Percentiles rank a stretch among this genome's conserved stretches.
phyloP scores from a whole-genome alignment of 1,140 invertebrate species.

The Bicyclus anynana region DNA sequence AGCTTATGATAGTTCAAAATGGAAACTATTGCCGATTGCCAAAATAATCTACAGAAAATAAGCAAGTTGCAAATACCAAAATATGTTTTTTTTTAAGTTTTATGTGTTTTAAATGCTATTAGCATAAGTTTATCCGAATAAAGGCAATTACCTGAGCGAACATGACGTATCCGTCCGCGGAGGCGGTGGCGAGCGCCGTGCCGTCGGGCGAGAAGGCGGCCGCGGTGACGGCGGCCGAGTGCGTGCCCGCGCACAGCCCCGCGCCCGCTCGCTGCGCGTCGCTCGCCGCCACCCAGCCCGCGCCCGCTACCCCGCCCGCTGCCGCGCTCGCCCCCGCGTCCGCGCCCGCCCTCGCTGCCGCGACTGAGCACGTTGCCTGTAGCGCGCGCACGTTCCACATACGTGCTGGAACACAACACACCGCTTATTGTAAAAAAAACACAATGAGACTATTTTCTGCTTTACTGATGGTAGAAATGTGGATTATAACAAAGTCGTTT shows the following conservation, averaged over 20 bases:
- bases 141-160: slow-evolving; percentile 95
- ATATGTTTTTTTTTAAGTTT: no score
- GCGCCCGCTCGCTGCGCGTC: slow-evolving; percentile 19
- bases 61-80: no score
- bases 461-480: no score
- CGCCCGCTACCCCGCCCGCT: slow-evolving; percentile 2
- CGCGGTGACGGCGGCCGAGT: slow-evolving; percentile 72
- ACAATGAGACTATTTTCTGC: no score
- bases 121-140: no score
- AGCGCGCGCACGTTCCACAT: slow-evolving; percentile 49
- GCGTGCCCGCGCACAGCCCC: slow-evolving; percentile 21
- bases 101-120: no score
- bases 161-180: slow-evolving; percentile 91
- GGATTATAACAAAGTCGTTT: no score
- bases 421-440: no score
- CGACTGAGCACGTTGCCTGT: slow-evolving; percentile 2
- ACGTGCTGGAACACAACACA: slow-evolving; percentile 35
- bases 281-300: slow-evolving; percentile 5
- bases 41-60: no score
- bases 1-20: no score
- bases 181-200: slow-evolving; percentile 92
- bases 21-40: no score
- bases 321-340: slow-evolving; percentile 22
- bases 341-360: slow-evolving; percentile 12
- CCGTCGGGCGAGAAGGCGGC: slow-evolving; percentile 96